Evolutionary conservation across 2,888 invertebrate species (phyloP).

Genomic region (Chrysolina haemoptera): DNA sequence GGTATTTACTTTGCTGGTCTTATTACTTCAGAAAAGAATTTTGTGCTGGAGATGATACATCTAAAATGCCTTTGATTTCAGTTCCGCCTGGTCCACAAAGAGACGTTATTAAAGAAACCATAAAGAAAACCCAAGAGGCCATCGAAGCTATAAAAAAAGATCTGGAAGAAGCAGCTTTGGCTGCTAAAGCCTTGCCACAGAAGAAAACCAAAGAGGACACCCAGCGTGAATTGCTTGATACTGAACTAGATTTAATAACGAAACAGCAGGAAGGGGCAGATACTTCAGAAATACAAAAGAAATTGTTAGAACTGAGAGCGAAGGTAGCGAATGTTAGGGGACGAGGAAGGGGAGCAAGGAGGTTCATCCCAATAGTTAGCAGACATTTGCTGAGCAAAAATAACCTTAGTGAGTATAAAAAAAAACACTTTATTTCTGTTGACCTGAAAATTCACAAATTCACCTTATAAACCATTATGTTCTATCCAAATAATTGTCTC

Average conservation of each 20-base stretch:
- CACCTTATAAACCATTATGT: too few relatives aligned
- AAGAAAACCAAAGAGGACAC: constrained; percentile 59
- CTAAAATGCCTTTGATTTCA: constrained; percentile 57
- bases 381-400: constrained; percentile 66
- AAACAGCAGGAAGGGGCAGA: constrained; percentile 92
- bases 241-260: constrained; percentile 91
- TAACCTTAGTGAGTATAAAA: constrained; percentile 59
- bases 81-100: constrained; percentile 82
- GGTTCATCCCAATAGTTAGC: constrained; percentile 62
- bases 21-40: too few relatives aligned
- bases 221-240: constrained; percentile 87
- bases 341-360: constrained; percentile 66
- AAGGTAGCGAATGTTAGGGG: constrained; percentile 64
- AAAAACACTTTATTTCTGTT: too few relatives aligned
- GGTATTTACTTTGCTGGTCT: too few relatives aligned
- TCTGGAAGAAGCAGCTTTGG: constrained; percentile 65
- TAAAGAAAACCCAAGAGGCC: constrained; percentile 86
- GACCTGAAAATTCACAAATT: too few relatives aligned
- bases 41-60: too few relatives aligned
- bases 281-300: constrained; percentile 85
- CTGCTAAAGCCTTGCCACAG: constrained; percentile 65
- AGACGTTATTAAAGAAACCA: constrained; percentile 82
- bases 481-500: too few relatives aligned
- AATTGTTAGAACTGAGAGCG: constrained; percentile 81
- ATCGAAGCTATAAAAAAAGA: constrained; percentile 86